These are phyloP conservation scores for Oreochromis niloticus DNA, from an alignment of 2,113 vertebrate species.

Conservation along the genomic window DNA sequence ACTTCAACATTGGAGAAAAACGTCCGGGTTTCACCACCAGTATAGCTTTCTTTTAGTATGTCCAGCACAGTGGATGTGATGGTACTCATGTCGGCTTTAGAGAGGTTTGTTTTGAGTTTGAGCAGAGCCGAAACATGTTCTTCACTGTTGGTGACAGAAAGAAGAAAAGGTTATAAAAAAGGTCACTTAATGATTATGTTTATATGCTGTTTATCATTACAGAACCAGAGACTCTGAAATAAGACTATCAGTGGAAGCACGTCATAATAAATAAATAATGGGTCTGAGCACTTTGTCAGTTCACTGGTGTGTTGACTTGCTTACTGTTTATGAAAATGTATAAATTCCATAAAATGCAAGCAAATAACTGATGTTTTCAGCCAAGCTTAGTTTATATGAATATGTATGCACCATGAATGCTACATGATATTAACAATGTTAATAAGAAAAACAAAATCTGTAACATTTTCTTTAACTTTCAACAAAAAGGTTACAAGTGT, in stretches of 20 bases:
- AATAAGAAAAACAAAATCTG: background rate
- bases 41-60: background rate
- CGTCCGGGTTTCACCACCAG: fast-evolving
- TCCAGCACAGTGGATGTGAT: constrained; percentile 73
- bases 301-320: background rate
- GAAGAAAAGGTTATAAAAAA: background rate
- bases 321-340: background rate
- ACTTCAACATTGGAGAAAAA: constrained; percentile 29
- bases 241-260: background rate
- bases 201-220: background rate
- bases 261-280: background rate
- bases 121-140: constrained; percentile 80
- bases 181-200: background rate
- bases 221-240: background rate
- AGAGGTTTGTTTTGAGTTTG: constrained; percentile 80
- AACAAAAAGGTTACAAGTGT: background rate
- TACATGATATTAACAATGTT: background rate
- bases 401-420: background rate
- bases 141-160: constrained; percentile 68
- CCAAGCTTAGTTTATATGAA: background rate
- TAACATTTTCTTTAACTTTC: background rate
- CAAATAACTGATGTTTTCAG: background rate
- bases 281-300: background rate
- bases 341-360: background rate
- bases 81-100: constrained; percentile 56